Evolutionary conservation across 2,797 vertebrate species (phyloP), one percentile per base, ranked within the genome.

Genomic region (Leontopithecus rosalia): DNA sequence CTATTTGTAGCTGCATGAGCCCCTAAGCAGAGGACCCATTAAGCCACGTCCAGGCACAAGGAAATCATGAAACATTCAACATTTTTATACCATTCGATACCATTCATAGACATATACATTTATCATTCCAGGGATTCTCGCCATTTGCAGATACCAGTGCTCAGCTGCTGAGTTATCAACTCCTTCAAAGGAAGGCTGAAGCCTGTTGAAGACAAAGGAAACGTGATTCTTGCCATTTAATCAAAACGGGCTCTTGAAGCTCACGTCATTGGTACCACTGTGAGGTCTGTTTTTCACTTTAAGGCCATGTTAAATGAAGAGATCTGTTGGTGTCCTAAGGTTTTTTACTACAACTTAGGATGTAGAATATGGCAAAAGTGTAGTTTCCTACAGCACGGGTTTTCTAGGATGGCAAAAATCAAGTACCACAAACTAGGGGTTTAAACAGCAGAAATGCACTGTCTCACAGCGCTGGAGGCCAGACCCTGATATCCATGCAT

Each of bases 321-420:
- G 17, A 13, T 72, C 12, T 15, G 4, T 19, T 89, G 43, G 2
- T 22, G 43, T 13, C 41, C 20, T n/a, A 5, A 33, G 10, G 52
- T 7, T 7, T 7, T 57, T 85, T 33, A 52, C 5, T 6, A 20
- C 58, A 10, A n/a, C 43, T 17, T 8, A 9, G 55, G 61, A 15
- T 7, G 7, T 0, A 12, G 61, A 36, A 33, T 1, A 2, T 4
- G 52, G 36, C 43, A 12, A 24, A 46, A 10, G 0, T 33, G 19
- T 11, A 1, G 10, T 12, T 77, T 20, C 7, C 57, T 12, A 28
- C 4, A 41, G 64, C 17, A 2, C 2, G 9, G 19, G n/a, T 46
- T 55, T 22, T 2, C 30, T 15, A 1, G 7, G 6, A 33, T 10
- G 33, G 83, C 36, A 22, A 33, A 11, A 17, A 82, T 24, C 17